Evolutionary conservation across 2,113 vertebrate genomes (phyloP).

Genomic region (Antigone vipio): DNA sequence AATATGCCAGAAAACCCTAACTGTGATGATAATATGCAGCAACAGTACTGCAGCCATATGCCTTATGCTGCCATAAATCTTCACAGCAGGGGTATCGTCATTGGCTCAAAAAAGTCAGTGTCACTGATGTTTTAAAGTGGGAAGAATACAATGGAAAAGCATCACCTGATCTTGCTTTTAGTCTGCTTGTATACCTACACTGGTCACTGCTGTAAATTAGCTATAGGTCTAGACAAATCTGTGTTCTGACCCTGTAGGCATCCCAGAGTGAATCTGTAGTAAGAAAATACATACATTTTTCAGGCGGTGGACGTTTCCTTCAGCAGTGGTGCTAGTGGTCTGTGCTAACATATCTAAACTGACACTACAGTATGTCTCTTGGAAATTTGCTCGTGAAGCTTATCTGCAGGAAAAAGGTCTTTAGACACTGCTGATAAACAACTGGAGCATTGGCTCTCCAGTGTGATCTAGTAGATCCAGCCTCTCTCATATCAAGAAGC

Average conservation of each 20-base stretch:
- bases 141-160: not conserved
- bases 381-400: not conserved
- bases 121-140: not conserved
- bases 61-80: not conserved
- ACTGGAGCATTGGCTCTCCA: not conserved
- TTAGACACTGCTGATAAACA: not conserved
- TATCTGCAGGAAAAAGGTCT: not conserved
- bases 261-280: not conserved
- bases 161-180: not conserved
- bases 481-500: not conserved
- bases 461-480: not conserved
- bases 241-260: not conserved
- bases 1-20: not conserved
- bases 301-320: not conserved
- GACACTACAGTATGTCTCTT: not conserved
- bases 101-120: not conserved
- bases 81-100: not conserved
- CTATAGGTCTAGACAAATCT: not conserved
- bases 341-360: not conserved
- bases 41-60: not conserved
- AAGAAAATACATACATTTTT: not conserved
- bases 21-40: accelerated
- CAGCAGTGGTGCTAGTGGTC: not conserved
- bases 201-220: not conserved
- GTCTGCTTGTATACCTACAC: not conserved